These are phyloP conservation scores for Pangasius krempfi DNA, from an alignment of 2,797 vertebrate species.

Conservation along the genomic window DNA sequence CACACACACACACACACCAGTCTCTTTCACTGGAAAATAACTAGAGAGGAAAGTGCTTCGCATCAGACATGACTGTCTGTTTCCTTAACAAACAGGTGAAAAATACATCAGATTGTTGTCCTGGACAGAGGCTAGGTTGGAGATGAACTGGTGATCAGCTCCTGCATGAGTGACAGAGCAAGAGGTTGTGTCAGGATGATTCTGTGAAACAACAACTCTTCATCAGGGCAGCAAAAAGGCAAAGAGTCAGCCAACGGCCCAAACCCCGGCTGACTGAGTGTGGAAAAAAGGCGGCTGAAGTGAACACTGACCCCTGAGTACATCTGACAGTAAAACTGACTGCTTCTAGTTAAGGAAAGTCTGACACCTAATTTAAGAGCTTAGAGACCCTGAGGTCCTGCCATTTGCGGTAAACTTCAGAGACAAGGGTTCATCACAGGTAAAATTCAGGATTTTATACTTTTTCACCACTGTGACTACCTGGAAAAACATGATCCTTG, in stretches of 20 bases:
- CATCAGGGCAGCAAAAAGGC: slow-evolving; percentile 32
- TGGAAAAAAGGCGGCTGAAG: neutral
- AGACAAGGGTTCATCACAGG: slow-evolving; percentile 8
- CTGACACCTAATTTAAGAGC: slow-evolving; percentile 52
- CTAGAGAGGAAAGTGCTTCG: slow-evolving; percentile 3
- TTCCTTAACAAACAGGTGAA: slow-evolving; percentile 19
- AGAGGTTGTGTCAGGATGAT: slow-evolving; percentile 17
- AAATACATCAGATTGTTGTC: slow-evolving; percentile 6
- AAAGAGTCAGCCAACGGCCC: slow-evolving; percentile 8
- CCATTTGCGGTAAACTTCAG: neutral
- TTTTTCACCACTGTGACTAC: neutral
- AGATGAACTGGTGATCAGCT: neutral
- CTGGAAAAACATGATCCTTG: neutral
- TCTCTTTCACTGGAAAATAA: slow-evolving; percentile 36
- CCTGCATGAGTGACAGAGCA: slow-evolving; percentile 13
- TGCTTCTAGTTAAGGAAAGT: slow-evolving; percentile 44
- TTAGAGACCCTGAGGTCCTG: slow-evolving; percentile 6
- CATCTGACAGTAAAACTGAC: slow-evolving; percentile 41
- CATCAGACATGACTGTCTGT: slow-evolving; percentile 8
- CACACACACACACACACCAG: slow-evolving; percentile 5
- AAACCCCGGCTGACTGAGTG: slow-evolving; percentile 13
- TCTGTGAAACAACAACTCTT: slow-evolving; percentile 31
- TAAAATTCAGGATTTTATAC: neutral
- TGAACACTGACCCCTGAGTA: slow-evolving; percentile 37
- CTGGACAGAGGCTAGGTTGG: neutral